Percentiles rank a stretch among this genome's conserved stretches.
Evolutionary conservation across 2,113 vertebrate species (phyloP).

Genomic region (Tenebrosternarchus preto): DNA sequence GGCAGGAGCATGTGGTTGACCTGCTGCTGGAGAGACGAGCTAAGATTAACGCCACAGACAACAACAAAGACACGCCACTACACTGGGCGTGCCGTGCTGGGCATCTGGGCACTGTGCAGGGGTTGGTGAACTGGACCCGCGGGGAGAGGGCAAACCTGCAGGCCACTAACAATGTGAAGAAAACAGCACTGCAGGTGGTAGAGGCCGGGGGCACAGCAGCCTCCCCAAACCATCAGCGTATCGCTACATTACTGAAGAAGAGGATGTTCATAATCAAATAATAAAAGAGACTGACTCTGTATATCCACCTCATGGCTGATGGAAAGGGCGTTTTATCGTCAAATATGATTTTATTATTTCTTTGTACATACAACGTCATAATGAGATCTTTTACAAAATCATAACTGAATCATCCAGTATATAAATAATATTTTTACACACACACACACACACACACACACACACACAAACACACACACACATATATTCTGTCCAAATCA

Average conservation of each 20-base stretch:
- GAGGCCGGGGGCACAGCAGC: slow-evolving; percentile 60
- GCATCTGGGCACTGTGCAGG: slow-evolving; percentile 58
- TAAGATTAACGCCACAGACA: slow-evolving; percentile 71
- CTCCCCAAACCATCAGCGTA: slow-evolving; percentile 67
- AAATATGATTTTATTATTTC: too few relatives aligned
- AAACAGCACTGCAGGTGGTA: slow-evolving; percentile 75
- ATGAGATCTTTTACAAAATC: too few relatives aligned
- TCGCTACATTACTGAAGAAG: slow-evolving; percentile 71
- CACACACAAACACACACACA: too few relatives aligned
- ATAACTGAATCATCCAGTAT: too few relatives aligned
- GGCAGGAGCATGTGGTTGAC: slow-evolving; percentile 63
- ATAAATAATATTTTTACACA: too few relatives aligned
- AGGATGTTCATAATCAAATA: slow-evolving; percentile 78
- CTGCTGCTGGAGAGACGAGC: slow-evolving; percentile 67
- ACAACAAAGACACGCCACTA: slow-evolving; percentile 75
- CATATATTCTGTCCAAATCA: too few relatives aligned
- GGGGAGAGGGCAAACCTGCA: slow-evolving; percentile 69
- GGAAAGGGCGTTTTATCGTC: too few relatives aligned
- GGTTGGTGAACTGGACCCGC: slow-evolving; percentile 67
- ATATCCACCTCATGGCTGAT: neutral
- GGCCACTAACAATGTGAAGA: slow-evolving; percentile 70
- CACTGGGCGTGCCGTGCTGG: slow-evolving; percentile 75
- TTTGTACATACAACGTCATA: too few relatives aligned
- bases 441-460: too few relatives aligned
- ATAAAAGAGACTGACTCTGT: slow-evolving; percentile 2